A percentile compares a stretch with the other conserved stretches of the same genome.
phyloP scores from a whole-genome alignment of 2,797 vertebrate species.

The Lophius americanus region DNA sequence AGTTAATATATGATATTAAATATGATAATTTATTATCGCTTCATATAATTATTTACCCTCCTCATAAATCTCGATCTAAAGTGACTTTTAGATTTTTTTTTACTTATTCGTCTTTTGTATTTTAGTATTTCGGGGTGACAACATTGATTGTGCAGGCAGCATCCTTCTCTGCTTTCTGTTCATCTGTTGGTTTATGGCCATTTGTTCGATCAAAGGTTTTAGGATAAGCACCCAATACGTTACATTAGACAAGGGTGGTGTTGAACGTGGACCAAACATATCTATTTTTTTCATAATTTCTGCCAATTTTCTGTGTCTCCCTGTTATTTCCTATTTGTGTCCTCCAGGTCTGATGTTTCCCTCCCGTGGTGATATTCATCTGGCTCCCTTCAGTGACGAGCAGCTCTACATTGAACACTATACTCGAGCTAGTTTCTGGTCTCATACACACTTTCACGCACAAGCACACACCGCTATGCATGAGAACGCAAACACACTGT shows the following conservation, averaged over 20 bases:
- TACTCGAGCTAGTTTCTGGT: conserved; percentile 84
- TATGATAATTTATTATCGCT: too few relatives aligned
- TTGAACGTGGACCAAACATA: too few relatives aligned
- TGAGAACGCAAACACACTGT: conserved; percentile 46
- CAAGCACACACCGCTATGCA: conserved; percentile 29
- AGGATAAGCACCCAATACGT: too few relatives aligned
- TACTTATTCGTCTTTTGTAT: too few relatives aligned
- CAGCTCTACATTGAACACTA: conserved; percentile 85
- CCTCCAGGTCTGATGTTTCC: conserved; percentile 85
- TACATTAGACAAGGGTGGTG: too few relatives aligned
- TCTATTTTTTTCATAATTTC: too few relatives aligned
- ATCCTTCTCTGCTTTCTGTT: not conserved
- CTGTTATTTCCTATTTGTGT: conserved; percentile 12
- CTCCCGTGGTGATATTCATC: conserved; percentile 81
- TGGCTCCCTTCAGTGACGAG: conserved; percentile 87
- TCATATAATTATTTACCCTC: too few relatives aligned
- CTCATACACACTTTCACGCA: conserved; percentile 27
- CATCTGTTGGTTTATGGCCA: not conserved
- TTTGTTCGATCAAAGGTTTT: too few relatives aligned
- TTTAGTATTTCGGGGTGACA: too few relatives aligned
- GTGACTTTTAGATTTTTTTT: too few relatives aligned
- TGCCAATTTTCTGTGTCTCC: not conserved
- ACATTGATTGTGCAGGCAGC: not conserved
- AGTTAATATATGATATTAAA: too few relatives aligned
- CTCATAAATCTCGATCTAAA: too few relatives aligned